Evolutionary conservation across 2,113 vertebrate genomes (phyloP), one percentile per base, ranked within the genome.

Genomic region (Empidonax alnorum): DNA sequence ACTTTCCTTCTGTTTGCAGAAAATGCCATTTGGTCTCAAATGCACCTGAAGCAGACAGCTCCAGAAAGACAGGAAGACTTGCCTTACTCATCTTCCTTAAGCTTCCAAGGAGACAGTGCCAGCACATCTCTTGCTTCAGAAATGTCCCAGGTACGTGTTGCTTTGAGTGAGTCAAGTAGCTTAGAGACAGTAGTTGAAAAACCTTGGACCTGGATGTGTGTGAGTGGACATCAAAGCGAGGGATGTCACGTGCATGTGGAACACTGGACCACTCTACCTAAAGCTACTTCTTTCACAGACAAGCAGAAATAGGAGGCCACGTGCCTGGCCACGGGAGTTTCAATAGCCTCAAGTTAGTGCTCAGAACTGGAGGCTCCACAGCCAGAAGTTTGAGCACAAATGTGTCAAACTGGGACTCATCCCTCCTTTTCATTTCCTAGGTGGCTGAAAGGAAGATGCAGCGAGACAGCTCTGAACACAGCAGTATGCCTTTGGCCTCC

Each of bases 21-120:
- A 95, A 96, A 87, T 87, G 50, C 88, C 42, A 97, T 97, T 91
- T 94, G 84, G 89, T 93, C 95, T 90, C 89, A 97, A 92, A 96
- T 97, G 95, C 67, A 84, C 28, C 93, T 90, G 75, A 96, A 94
- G 80, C 88, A 94, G 81, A 65, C 86, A 80, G 75, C 68, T 94
- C 39, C 58, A 72, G 92, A 94, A 62, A 69, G 61, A 47, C 92
- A 90, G 65, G 89, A 96, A 73, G 93, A 96, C 52, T 87, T 89
- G 30, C 33, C 91, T 56, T 94, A 92, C 63, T 94, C 94, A 37
- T 72, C 96, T 75, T 90, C 96, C 67, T 21, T 85, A 63, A 94
- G 53, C 74, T 92, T 97, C 83, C 97, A 97, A 77, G 89, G 94
- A 87, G 94, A 96, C 87, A 95, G 92, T 81, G 96, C 94, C 69